A percentile compares a stretch with the other conserved stretches of the same genome.
Conservation (phyloP, 2,888 invertebrate genomes). For the Aethes cnicana region DNA sequence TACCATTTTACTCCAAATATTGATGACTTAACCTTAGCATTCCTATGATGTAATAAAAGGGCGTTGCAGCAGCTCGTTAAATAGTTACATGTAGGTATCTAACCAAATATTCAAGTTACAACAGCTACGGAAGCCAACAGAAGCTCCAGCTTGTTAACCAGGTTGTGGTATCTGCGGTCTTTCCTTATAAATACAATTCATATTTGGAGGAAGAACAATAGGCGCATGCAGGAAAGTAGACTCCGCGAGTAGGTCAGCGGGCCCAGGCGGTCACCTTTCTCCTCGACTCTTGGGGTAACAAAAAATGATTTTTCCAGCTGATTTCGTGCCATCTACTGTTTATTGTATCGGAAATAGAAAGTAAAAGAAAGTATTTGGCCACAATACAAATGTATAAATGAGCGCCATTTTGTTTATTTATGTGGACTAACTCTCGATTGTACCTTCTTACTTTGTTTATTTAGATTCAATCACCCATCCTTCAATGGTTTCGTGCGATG, state of each 20-base stretch:
- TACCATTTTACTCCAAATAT: too few relatives aligned
- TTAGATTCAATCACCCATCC: background rate
- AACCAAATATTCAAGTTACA: too few relatives aligned
- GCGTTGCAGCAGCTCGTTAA: too few relatives aligned
- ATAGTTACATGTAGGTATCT: too few relatives aligned
- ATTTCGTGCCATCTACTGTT: slow-evolving; percentile 52
- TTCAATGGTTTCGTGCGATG: background rate
- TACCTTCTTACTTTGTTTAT: background rate
- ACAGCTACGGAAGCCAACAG: too few relatives aligned
- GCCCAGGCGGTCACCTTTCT: slow-evolving; percentile 69
- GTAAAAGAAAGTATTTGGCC: slow-evolving; percentile 45
- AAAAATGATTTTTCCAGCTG: slow-evolving; percentile 50
- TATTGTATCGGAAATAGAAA: slow-evolving; percentile 41
- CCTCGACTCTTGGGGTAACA: slow-evolving; percentile 42
- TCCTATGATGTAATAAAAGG: too few relatives aligned
- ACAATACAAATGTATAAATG: slow-evolving; percentile 38
- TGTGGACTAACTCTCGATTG: slow-evolving; percentile 6
- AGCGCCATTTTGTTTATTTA: slow-evolving; percentile 35
- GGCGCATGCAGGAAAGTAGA: slow-evolving; percentile 61
- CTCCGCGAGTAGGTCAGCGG: slow-evolving; percentile 64
- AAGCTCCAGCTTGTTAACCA: too few relatives aligned
- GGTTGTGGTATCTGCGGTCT: too few relatives aligned
- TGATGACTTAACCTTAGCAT: too few relatives aligned
- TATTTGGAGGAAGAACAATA: slow-evolving; percentile 49
- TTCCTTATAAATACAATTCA: slow-evolving; percentile 36